Evolutionary conservation across 2,888 invertebrate genomes (phyloP), one percentile per base, ranked within the genome.

Genomic region (Phoronis australis): DNA sequence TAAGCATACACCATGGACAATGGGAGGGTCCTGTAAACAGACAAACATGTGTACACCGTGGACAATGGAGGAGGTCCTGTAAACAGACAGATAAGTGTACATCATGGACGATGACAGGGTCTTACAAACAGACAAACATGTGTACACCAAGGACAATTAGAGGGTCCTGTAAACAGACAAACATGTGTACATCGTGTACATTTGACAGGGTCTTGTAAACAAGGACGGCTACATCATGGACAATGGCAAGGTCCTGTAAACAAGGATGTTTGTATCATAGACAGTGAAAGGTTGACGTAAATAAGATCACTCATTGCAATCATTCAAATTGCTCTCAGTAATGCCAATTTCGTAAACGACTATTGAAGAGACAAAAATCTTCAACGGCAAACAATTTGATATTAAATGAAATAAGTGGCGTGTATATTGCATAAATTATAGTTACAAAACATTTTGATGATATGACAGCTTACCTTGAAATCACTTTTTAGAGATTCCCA

Each of bases 201-300:
- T 48, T 52, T 1, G 50, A 24, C 20, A 57, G n/a, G 38, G 46
- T 71, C 68, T 3, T 43, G 42, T 4, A 48, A 39, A 37, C 54
- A 51, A 54, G 60, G 18, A 71, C 42, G 44, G 61, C 68, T 2
- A 71, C 51, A 52, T 71, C 69, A 57, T 56, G 65, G 12, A 45
- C 24, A 5, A 48, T 41, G 3, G 26, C 25, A 2, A 24, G 23
- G 2, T 43, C 44, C 51, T 31, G 9, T 9, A 15, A 31, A 31
- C 15, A 31, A 9, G 15, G 15, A n/a, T n/a, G n/a, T n/a, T n/a
- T n/a, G n/a, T 51, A 52, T 71, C 69, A 57, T 56, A 65, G 12
- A 45, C 24, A 5, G 45, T 41, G 3, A 24, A 25, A 2, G 27
- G 23, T 3, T 43, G 40, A 47, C 15, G 9, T 9, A 15, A 31